A percentile compares a stretch with the other conserved stretches of the same genome.
Conservation (phyloP, 2,113 vertebrate genomes). For the Cephalopholis sonnerati region DNA sequence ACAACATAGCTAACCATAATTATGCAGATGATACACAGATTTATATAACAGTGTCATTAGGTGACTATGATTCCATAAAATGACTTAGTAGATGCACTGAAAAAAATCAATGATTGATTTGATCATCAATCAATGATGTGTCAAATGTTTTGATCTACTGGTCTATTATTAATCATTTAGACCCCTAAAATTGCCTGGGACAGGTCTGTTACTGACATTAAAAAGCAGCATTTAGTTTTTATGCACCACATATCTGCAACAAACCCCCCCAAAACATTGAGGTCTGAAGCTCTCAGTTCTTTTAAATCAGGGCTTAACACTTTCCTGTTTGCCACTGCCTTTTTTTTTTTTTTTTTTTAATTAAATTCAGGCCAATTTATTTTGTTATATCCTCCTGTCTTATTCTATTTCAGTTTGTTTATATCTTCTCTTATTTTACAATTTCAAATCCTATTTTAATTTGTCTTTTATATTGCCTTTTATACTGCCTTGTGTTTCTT, state of each 20-base stretch:
- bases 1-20: too few relatives aligned
- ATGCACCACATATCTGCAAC: too few relatives aligned
- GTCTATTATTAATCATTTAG: too few relatives aligned
- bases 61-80: neutral
- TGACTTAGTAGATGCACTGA: neutral
- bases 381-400: neutral
- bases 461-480: neutral
- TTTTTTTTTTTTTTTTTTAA: neutral
- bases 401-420: neutral
- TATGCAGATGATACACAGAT: neutral
- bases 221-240: neutral
- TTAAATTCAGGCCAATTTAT: neutral
- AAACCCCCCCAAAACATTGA: too few relatives aligned
- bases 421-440: neutral
- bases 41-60: neutral
- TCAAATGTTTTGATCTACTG: too few relatives aligned
- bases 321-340: neutral
- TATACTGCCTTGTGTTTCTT: neutral
- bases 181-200: too few relatives aligned
- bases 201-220: too few relatives aligned
- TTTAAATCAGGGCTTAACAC: neutral
- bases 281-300: neutral
- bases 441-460: neutral
- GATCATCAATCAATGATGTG: too few relatives aligned
- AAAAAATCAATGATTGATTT: too few relatives aligned